phyloP scores from a whole-genome alignment of 2,797 vertebrate genomes.

The Dryobates pubescens region DNA sequence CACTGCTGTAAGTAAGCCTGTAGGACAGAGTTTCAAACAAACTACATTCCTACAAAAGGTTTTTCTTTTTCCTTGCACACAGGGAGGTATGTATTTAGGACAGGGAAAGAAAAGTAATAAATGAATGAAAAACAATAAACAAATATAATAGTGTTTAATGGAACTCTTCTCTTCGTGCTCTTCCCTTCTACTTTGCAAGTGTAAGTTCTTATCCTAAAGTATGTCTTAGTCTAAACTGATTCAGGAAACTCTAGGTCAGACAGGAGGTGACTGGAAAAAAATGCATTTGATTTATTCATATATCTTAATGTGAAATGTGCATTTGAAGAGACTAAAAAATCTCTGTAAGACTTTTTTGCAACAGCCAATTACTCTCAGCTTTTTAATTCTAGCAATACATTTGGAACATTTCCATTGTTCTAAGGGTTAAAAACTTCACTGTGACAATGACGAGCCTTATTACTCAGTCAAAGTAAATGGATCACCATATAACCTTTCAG shows the following conservation, averaged over 20 bases:
- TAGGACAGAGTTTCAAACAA: conserved; percentile 73
- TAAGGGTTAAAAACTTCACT: conserved; percentile 82
- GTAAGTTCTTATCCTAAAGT: not conserved
- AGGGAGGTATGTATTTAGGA: not conserved
- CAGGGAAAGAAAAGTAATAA: conserved; percentile 13
- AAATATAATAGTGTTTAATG: not conserved
- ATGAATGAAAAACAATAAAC: conserved; percentile 5
- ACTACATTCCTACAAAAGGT: conserved; percentile 27
- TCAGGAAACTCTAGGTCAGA: conserved; percentile 19
- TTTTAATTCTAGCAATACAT: conserved; percentile 66
- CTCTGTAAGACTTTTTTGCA: conserved; percentile 39
- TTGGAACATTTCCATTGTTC: conserved; percentile 78
- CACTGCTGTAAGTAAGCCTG: conserved; percentile 59
- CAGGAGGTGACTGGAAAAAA: conserved; percentile 12
- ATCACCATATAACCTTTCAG: conserved; percentile 86
- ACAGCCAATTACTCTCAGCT: conserved; percentile 67
- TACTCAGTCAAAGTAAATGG: conserved; percentile 87
- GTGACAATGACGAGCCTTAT: conserved; percentile 83
- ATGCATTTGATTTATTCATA: conserved; percentile 60
- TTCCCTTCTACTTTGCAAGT: not conserved
- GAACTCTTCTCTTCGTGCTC: not conserved
- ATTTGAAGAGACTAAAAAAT: conserved; percentile 33
- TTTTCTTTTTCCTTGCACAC: not conserved
- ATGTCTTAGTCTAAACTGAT: not conserved
- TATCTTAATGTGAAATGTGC: conserved; percentile 31